phyloP scores from a whole-genome alignment of 2,888 invertebrate genomes.

The Hypselothyrea guttata region DNA sequence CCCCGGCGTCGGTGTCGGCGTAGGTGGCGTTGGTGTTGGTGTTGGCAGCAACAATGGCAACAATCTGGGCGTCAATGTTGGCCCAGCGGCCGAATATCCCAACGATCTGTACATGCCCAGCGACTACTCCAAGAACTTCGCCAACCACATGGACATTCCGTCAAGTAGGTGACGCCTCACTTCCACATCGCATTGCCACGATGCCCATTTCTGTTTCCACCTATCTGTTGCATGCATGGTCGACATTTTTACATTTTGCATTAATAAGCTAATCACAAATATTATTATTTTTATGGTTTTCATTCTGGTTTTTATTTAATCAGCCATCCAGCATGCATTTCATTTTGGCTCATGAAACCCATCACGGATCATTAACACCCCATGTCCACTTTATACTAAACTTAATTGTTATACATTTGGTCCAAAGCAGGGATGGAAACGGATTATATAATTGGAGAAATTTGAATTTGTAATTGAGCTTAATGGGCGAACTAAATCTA shows the following conservation, averaged over 20 bases:
- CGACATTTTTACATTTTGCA: conserved; percentile 11
- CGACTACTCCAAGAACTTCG: conserved; percentile 81
- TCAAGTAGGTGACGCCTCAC: conserved; percentile 78
- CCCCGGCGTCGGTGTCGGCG: conserved; percentile 22
- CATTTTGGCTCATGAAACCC: conserved; percentile 9
- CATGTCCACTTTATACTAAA: conserved; percentile 28
- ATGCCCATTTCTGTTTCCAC: conserved; percentile 14
- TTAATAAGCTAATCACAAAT: no score
- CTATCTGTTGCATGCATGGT: conserved; percentile 51
- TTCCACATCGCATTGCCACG: background rate
- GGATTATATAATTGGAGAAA: background rate
- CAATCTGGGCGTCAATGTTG: conserved; percentile 24
- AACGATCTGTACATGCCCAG: conserved; percentile 81
- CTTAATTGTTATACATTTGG: conserved; percentile 4
- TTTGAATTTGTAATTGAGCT: no score
- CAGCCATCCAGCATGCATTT: conserved; percentile 1
- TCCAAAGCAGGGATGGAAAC: conserved; percentile 43
- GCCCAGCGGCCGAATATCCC: conserved; percentile 77
- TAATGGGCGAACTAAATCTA: no score
- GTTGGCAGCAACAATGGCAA: conserved; percentile 43
- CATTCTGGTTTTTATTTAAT: conserved; percentile 19
- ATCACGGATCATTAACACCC: conserved; percentile 21
- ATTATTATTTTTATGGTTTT: conserved; percentile 14
- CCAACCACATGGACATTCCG: conserved; percentile 83
- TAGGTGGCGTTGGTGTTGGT: conserved; percentile 38